phyloP scores from a whole-genome alignment of 2,888 invertebrate species.

The Amphipoea lucens region DNA sequence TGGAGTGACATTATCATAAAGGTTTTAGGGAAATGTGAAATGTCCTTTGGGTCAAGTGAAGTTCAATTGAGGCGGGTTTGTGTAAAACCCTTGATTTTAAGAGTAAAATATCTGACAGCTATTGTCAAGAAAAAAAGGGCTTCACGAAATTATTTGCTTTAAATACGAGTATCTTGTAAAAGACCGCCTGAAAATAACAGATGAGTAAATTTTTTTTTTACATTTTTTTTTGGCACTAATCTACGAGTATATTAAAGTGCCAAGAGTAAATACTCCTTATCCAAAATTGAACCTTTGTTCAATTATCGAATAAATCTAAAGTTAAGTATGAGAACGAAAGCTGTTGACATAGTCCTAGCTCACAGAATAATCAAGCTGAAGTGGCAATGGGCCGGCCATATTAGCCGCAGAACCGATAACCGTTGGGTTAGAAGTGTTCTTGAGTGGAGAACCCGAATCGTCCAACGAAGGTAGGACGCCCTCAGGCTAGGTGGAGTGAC shows the following conservation, averaged over 20 bases:
- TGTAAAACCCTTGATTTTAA: slow-evolving; percentile 1
- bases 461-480: too few relatives aligned
- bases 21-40: slow-evolving; percentile 23
- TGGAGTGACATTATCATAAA: slow-evolving; percentile 33
- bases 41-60: slow-evolving; percentile 8
- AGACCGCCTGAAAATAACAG: not conserved
- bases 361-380: too few relatives aligned
- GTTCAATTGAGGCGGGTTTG: not conserved
- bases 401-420: too few relatives aligned
- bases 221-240: not conserved
- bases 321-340: not conserved
- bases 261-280: not conserved
- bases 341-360: too few relatives aligned
- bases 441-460: too few relatives aligned
- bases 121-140: not conserved
- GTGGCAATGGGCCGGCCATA: too few relatives aligned
- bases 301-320: not conserved
- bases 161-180: not conserved
- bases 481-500: too few relatives aligned
- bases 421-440: too few relatives aligned
- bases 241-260: not conserved
- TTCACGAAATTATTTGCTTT: not conserved
- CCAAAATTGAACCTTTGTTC: not conserved
- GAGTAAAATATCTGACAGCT: not conserved
- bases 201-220: not conserved